Base-by-base conservation (phyloP, 2,797 vertebrate genomes). In the Thunnus albacares region DNA sequence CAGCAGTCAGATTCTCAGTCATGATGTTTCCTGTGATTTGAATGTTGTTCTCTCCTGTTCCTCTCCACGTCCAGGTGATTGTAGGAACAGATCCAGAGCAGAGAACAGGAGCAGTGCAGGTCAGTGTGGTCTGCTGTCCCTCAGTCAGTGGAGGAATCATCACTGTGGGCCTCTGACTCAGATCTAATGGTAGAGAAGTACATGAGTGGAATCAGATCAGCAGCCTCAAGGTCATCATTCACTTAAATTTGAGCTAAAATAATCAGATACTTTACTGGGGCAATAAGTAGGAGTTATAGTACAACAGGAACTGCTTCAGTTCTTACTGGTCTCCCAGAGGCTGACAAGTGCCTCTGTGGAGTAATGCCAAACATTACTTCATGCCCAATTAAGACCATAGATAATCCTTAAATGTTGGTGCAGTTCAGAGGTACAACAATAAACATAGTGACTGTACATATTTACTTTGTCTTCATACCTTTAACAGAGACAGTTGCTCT, bases 31-130 rank as follows among this genome's bases (percentile, higher is more conserved):
- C 41, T 62, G 14, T 8, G 11, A 76, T 26, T 35, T 60, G 3
- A 20, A 22, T 58, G 14, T 45, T 6, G 0, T 28, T n/a, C 24
- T 26, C 60, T 72, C 15, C 74, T 58, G 6, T 9, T 77, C 49
- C 8, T 43, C 61, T 60, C 84, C 87, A 89, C 11, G 0, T 81
- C 93, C 91, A 93, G 69, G 57, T 89, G 69, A 92, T 83, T 1
- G 51, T 0, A 52, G 86, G 81, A 49, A 1, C 24, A 22, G 75
- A 70, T 63, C 77, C 82, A 61, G 84, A 89, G 68, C 90, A 93
- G 77, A 87, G 59, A 71, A 76, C 89, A 41, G 90, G 90, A 77
- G 89, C 89, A 5, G 81, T 86, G 87, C 92, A 93, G 78, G 61
- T 92, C 82, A 93, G 67, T 12, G 71, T 83, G 82, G 71, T 15